These are phyloP conservation scores for Clarias laeviceps DNA, from an alignment of 2,797 vertebrate species.

Conservation along the genomic window DNA sequence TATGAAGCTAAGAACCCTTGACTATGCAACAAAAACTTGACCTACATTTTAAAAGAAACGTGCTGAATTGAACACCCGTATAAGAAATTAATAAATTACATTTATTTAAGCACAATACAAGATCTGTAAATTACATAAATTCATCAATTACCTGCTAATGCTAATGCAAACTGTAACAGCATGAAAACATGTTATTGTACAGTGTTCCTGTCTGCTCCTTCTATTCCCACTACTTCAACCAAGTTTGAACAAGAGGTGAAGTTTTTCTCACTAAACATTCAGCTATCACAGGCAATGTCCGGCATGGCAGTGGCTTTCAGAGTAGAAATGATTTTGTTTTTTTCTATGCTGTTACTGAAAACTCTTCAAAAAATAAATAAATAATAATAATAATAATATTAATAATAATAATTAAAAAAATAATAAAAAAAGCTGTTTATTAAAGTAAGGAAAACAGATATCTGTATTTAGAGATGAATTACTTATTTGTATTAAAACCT, in stretches of 20 bases:
- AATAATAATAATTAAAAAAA: not conserved
- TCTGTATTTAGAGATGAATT: not conserved
- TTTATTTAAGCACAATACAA: not conserved
- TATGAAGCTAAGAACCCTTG: not conserved
- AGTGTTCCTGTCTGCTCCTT: constrained; percentile 23
- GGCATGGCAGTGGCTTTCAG: constrained; percentile 1
- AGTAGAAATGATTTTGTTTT: not conserved
- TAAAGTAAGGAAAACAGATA: not conserved
- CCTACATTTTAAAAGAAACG: not conserved
- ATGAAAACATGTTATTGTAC: constrained; percentile 21
- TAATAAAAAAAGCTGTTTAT: too few species aligned
- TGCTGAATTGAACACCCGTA: not conserved
- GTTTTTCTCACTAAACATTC: constrained; percentile 43
- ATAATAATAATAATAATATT: too few species aligned
- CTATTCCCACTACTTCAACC: constrained; percentile 24
- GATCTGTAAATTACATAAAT: not conserved
- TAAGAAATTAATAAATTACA: not conserved
- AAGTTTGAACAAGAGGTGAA: constrained; percentile 42
- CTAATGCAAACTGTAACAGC: not conserved
- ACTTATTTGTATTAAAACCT: not conserved
- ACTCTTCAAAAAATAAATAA: not conserved
- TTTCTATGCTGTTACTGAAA: constrained; percentile 1
- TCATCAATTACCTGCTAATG: not conserved
- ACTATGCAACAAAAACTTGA: not conserved
- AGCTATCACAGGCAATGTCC: constrained; percentile 22